Conservation (phyloP, 2,888 invertebrate genomes). For the Macrosoma leucophasiata region DNA sequence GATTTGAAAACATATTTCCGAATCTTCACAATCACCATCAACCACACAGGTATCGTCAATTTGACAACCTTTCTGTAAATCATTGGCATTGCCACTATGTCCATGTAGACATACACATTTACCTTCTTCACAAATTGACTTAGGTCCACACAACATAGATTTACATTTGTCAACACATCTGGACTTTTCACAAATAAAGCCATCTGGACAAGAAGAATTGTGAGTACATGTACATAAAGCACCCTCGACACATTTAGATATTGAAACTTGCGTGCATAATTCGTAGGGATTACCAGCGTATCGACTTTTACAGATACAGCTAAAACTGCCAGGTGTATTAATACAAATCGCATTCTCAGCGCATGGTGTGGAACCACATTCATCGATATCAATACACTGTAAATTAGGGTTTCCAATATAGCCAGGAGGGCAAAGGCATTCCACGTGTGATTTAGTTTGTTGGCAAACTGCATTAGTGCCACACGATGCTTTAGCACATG, state of each 20-base stretch:
- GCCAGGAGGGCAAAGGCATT: slow-evolving; percentile 89
- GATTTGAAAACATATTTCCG: slow-evolving; percentile 92
- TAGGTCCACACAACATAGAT: slow-evolving; percentile 85
- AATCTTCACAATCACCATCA: slow-evolving; percentile 87
- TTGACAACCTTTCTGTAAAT: slow-evolving; percentile 81
- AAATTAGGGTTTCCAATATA: slow-evolving; percentile 92
- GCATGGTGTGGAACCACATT: slow-evolving; percentile 86
- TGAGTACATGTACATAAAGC: slow-evolving; percentile 81
- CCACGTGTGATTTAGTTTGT: slow-evolving; percentile 82
- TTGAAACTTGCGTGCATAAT: slow-evolving; percentile 83
- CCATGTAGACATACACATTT: slow-evolving; percentile 88
- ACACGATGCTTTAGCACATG: slow-evolving; percentile 83
- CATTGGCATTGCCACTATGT: slow-evolving; percentile 84
- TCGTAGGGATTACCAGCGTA: slow-evolving; percentile 92
- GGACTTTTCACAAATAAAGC: slow-evolving; percentile 83
- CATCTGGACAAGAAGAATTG: slow-evolving; percentile 84
- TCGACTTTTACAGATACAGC: slow-evolving; percentile 90
- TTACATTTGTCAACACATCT: slow-evolving; percentile 87
- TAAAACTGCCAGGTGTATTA: slow-evolving; percentile 91
- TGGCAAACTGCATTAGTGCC: slow-evolving; percentile 88
- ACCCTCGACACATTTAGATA: slow-evolving; percentile 82
- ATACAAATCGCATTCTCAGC: slow-evolving; percentile 92
- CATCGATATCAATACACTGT: slow-evolving; percentile 88
- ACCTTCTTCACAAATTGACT: slow-evolving; percentile 87
- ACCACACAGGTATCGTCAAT: slow-evolving; percentile 85